Conservation (phyloP, 2,797 vertebrate species). For the Dromococcyx pavoninus region DNA sequence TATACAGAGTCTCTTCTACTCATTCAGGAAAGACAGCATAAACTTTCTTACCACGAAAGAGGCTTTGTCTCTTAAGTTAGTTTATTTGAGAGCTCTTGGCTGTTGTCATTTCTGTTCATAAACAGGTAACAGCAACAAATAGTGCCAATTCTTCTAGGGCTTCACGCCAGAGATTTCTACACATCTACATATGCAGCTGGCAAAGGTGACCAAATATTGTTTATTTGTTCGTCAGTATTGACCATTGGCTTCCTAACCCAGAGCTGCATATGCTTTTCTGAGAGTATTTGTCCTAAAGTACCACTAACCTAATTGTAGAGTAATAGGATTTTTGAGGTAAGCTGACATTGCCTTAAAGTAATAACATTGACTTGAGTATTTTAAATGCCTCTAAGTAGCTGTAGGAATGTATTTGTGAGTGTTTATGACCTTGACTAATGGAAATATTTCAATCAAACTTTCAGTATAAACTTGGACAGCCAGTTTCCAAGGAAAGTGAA, state of each 20-base stretch:
- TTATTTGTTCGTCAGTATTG: not conserved
- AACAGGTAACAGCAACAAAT: not conserved
- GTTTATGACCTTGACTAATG: not conserved
- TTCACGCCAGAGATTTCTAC: not conserved
- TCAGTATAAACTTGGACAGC: not conserved
- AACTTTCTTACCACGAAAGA: not conserved
- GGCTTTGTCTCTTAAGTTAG: not conserved
- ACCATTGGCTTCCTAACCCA: not conserved
- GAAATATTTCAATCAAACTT: slow-evolving; percentile 12
- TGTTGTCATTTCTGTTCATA: not conserved
- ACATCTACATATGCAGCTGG: not conserved
- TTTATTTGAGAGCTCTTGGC: not conserved
- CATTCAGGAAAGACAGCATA: not conserved
- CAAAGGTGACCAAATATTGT: not conserved
- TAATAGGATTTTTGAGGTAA: not conserved
- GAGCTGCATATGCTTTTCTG: not conserved
- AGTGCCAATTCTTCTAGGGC: not conserved
- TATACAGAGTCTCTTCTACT: not conserved
- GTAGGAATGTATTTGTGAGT: not conserved
- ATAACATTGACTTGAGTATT: not conserved
- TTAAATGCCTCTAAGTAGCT: slow-evolving; percentile 7
- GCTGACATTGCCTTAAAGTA: not conserved
- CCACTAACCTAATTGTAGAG: not conserved
- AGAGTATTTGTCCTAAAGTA: not conserved
- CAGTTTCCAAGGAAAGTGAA: not conserved